Percentiles rank a stretch among this genome's conserved stretches.
Conservation (phyloP, 2,888 invertebrate genomes). For the Malthinus flaveolus region DNA sequence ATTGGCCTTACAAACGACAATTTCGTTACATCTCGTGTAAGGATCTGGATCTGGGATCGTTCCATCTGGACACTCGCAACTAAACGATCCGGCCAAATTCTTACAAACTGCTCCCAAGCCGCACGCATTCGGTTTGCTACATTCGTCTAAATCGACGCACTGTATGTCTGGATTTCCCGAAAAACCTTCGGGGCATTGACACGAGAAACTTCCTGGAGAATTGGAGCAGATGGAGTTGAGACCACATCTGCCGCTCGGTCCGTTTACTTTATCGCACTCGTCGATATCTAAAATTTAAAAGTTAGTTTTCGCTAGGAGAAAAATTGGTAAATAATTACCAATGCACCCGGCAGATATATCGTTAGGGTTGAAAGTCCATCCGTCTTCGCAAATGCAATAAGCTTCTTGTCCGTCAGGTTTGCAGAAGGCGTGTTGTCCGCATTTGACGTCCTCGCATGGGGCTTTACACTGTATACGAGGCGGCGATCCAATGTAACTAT, state of each 20-base stretch:
- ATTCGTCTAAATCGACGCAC: conserved; percentile 85
- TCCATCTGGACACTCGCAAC: conserved; percentile 80
- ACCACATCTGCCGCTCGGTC: conserved; percentile 83
- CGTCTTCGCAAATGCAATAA: conserved; percentile 89
- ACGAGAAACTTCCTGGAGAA: conserved; percentile 75
- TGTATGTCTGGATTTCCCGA: conserved; percentile 82
- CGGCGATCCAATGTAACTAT: conserved; percentile 81
- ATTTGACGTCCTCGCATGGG: conserved; percentile 89
- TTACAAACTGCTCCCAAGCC: conserved; percentile 80
- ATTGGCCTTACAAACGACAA: conserved; percentile 75
- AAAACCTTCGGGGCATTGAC: conserved; percentile 82
- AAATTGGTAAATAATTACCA: conserved; percentile 49
- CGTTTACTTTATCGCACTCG: conserved; percentile 81
- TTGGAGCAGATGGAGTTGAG: conserved; percentile 81
- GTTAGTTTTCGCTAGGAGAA: neutral
- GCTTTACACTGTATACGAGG: conserved; percentile 81
- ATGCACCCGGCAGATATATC: conserved; percentile 89
- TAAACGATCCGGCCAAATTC: conserved; percentile 76
- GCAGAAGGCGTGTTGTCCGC: conserved; percentile 86
- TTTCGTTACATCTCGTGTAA: conserved; percentile 77
- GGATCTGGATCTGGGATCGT: conserved; percentile 85
- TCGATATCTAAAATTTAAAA: conserved; percentile 70
- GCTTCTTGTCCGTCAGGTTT: conserved; percentile 88
- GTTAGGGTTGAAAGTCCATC: conserved; percentile 89
- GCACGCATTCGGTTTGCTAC: conserved; percentile 70